Conservation (phyloP, 2,888 invertebrate genomes). For the Lucinisca nassula region DNA sequence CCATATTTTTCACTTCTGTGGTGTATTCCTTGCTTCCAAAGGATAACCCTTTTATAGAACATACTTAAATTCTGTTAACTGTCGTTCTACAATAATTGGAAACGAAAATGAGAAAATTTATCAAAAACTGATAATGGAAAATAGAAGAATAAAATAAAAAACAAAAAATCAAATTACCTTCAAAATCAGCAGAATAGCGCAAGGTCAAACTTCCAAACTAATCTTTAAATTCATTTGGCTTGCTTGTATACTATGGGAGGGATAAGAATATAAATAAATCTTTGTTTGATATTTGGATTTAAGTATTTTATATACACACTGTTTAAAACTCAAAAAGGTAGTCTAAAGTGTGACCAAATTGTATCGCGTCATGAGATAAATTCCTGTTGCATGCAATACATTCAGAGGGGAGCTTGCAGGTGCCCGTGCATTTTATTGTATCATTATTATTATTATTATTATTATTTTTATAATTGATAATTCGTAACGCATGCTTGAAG, state of each 20-base stretch:
- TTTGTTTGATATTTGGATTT: neutral
- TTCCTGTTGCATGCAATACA: no score
- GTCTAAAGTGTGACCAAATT: neutral
- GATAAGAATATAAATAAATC: neutral
- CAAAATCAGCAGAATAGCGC: neutral
- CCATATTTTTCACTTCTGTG: no score
- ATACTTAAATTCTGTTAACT: neutral
- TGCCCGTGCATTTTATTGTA: no score
- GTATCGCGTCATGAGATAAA: no score
- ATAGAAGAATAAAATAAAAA: neutral
- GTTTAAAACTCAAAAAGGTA: neutral
- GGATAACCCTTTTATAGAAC: no score
- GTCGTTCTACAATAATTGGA: neutral
- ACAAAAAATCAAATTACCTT: neutral
- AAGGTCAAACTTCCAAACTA: neutral
- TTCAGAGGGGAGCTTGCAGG: no score
- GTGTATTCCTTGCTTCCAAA: no score
- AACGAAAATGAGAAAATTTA: neutral
- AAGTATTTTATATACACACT: neutral
- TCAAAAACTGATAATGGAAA: neutral
- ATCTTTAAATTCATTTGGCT: neutral
- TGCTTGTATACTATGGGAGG: neutral
- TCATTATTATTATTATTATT: no score
- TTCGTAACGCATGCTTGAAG: no score
- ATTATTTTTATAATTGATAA: no score